Base-by-base conservation (phyloP, 2,113 vertebrate genomes). In the Cryptoleucopteryx plumbea region DNA sequence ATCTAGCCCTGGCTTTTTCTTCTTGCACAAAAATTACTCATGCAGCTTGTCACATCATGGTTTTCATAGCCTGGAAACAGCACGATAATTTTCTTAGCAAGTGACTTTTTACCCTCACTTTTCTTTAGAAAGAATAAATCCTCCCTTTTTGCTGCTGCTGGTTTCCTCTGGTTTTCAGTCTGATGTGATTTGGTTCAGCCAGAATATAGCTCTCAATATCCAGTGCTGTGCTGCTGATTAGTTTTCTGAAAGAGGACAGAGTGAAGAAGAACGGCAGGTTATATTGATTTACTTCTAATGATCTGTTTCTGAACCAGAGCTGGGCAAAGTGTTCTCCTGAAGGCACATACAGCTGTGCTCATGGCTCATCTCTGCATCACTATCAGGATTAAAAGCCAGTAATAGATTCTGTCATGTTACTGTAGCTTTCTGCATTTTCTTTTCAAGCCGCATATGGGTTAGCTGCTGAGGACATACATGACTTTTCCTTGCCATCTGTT, bases 221-320 rank as follows among this genome's bases (percentile, higher is more conserved):
- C 89, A 94, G 42, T 32, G 15, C 68, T 36, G 91, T 47, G 58
- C 58, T 91, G 53, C 73, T 95, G 93, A 95, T 97, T 94, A 94
- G 77, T 95, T 96, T 97, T 82, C 93, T 73, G 88, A 91, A 91
- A 80, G 86, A 94, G 82, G 58, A 93, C 71, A 70, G 78, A 95
- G 91, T 25, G 70, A 95, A 95, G 77, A 96, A 82, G 58, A 87
- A 90, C 1, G 18, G 48, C 89, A 90, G 93, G 86, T 96, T 95
- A 32, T 97, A 95, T 95, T 96, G 97, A 96, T 97, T 96, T 95
- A 93, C 84, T 93, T 90, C 74, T 95, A 95, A 93, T 93, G 81
- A 94, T 97, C 94, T 91, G 73, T 93, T 96, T 93, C 78, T 93
- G 91, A 94, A 81, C 81, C 73, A 32, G 86, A 88, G 62, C 70